These are phyloP conservation scores for Elephantulus edwardii DNA, from an alignment of 2,113 vertebrate species.

Conservation along the genomic window DNA sequence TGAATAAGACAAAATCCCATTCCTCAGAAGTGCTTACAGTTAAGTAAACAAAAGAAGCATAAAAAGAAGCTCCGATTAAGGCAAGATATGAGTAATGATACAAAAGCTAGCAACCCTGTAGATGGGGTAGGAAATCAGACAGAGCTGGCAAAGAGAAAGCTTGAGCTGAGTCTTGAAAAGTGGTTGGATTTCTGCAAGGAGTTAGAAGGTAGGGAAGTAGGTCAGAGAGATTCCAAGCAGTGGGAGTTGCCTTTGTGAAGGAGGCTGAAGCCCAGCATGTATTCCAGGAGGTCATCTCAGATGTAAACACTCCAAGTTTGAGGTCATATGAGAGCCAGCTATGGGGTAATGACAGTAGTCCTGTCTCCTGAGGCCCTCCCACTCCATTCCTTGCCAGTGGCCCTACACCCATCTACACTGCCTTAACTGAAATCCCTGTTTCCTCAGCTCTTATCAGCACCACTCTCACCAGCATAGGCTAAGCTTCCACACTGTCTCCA, in stretches of 20 bases:
- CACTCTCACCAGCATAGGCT: background rate
- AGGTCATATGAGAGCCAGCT: background rate
- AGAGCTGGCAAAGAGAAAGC: background rate
- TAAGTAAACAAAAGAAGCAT: background rate
- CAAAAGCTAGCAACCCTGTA: background rate
- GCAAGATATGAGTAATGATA: fast-evolving
- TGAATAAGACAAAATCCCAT: fast-evolving
- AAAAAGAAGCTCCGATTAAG: background rate
- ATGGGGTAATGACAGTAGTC: background rate
- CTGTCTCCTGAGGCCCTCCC: background rate
- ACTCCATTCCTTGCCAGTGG: background rate
- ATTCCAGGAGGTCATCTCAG: background rate
- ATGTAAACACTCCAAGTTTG: fast-evolving
- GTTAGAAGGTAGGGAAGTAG: background rate
- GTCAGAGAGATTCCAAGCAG: background rate
- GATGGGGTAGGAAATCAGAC: background rate
- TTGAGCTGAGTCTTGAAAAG: background rate
- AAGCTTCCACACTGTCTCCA: background rate
- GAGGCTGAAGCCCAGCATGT: background rate
- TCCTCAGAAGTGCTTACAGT: background rate
- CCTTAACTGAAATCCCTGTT: background rate
- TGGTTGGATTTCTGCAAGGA: background rate
- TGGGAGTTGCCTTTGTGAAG: background rate
- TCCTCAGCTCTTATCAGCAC: background rate
- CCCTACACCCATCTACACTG: background rate